Evolutionary conservation across 2,888 invertebrate genomes (phyloP), one percentile per base, ranked within the genome.

Genomic region (Heliconius charithonia): DNA sequence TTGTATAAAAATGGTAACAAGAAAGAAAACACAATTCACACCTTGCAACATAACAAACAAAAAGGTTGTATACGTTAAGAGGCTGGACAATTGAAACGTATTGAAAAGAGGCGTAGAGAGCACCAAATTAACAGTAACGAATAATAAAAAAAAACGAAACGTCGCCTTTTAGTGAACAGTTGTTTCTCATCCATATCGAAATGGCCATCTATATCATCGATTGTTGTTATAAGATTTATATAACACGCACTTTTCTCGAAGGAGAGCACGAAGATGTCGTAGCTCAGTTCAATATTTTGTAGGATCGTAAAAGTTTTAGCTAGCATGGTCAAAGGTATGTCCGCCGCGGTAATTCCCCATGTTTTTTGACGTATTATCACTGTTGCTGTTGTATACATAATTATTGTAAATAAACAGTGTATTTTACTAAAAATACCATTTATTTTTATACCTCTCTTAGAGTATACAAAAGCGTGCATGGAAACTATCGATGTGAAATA

Each of bases 311-410:
- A 90, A 4, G 83, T 83, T 86, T 86, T 90, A 0, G 90, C 88
- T 25, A 91, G 77, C 45, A 90, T 83, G 59, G 89, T 88, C 6
- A 92, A 80, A 1, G 92, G 92, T 6, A 88, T 77, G 75, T 92
- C 92, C 19, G 84, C 77, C 71, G 79, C 86, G 0, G 89, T 88
- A 4, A 86, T 84, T 1, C 75, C 78, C 90, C 89, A 90, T 80
- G 87, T 88, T 0, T 76, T 78, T 1, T 90, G 89, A 25, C 67
- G 85, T 0, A 89, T 63, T n/a, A 84, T 81, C 7, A 81, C 19
- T 3, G 83, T 81, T 1, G 85, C 32, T 13, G 80, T 59, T 4
- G 85, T 32, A 25, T 87, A 82, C 32, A 77, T 37, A 27, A 72
- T 25, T 45, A 90, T 84, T 16, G 89, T 32, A n/a, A 85, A 62